Percentiles rank a stretch among this genome's conserved stretches.
These are phyloP conservation scores for Orthonevra nobilis DNA, from an alignment of 2,888 invertebrate genomes.

Conservation along the genomic window DNA sequence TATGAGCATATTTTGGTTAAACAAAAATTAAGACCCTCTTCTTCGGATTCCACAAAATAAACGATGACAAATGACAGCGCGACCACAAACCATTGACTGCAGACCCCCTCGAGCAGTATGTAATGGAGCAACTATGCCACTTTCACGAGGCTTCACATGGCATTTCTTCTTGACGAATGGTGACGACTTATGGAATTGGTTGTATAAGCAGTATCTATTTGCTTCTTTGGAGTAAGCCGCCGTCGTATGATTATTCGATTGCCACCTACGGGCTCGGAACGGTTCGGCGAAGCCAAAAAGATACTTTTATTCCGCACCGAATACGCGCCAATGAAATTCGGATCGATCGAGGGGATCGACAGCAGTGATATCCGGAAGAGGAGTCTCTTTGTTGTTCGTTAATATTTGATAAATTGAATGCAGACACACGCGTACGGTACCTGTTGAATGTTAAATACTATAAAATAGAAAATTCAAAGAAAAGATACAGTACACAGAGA, in stretches of 20 bases:
- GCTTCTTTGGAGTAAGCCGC: constrained; percentile 5
- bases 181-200: neutral
- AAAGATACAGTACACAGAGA: constrained; percentile 2
- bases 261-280: constrained; percentile 51
- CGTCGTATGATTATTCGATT: constrained; percentile 45
- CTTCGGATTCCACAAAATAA: constrained; percentile 12
- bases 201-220: constrained; percentile 44
- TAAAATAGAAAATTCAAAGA: constrained; percentile 36
- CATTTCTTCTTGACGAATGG: constrained; percentile 20
- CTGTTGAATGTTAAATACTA: constrained; percentile 14
- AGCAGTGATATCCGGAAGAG: constrained; percentile 62
- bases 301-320: constrained; percentile 41
- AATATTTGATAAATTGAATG: constrained; percentile 36
- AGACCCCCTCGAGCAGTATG: neutral
- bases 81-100: neutral
- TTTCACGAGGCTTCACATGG: constrained; percentile 40
- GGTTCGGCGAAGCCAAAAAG: constrained; percentile 21
- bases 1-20: constrained; percentile 1
- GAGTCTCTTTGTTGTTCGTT: constrained; percentile 54
- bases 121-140: constrained; percentile 46
- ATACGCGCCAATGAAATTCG: neutral
- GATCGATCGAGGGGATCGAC: constrained; percentile 6
- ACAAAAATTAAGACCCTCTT: constrained; percentile 20
- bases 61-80: constrained; percentile 15
- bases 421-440: constrained; percentile 28